These are phyloP conservation scores for Holacanthus passer DNA, from an alignment of 2,113 vertebrate species.

Conservation along the genomic window DNA sequence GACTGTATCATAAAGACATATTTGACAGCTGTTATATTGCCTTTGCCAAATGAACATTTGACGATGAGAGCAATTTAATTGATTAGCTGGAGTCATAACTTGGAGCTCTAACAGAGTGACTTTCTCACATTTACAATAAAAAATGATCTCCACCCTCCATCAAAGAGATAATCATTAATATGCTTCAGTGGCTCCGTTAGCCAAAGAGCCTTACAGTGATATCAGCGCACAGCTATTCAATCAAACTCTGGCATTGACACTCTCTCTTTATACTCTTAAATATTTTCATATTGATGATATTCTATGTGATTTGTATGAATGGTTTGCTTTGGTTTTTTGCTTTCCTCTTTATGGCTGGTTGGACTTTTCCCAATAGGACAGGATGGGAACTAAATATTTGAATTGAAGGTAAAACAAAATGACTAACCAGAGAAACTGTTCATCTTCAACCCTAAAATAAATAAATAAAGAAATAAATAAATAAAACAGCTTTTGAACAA, in stretches of 20 bases:
- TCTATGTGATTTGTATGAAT: neutral
- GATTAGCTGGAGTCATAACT: slow-evolving; percentile 36
- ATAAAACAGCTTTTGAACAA: neutral
- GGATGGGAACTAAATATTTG: neutral
- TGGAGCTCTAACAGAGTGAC: slow-evolving; percentile 14
- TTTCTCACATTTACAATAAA: slow-evolving; percentile 31
- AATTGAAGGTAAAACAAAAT: neutral
- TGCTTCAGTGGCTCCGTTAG: slow-evolving; percentile 12
- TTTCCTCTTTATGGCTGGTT: neutral
- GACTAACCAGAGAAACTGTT: neutral
- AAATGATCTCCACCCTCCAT: slow-evolving; percentile 25
- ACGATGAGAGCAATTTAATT: slow-evolving; percentile 46
- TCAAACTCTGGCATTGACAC: slow-evolving; percentile 30
- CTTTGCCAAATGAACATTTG: slow-evolving; percentile 53
- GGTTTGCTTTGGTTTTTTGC: neutral
- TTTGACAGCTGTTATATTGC: slow-evolving; percentile 26
- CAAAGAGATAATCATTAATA: slow-evolving; percentile 49
- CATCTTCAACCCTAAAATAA: neutral
- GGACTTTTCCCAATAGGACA: neutral
- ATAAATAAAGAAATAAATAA: neutral
- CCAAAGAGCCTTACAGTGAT: slow-evolving; percentile 29
- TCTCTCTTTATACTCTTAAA: neutral
- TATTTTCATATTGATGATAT: neutral
- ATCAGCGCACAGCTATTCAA: neutral
- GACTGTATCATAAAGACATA: slow-evolving; percentile 38